Percentiles rank a stretch among this genome's conserved stretches.
These are phyloP conservation scores for Urocynchramus pylzowi DNA, from an alignment of 2,113 vertebrate species.

Conservation along the genomic window DNA sequence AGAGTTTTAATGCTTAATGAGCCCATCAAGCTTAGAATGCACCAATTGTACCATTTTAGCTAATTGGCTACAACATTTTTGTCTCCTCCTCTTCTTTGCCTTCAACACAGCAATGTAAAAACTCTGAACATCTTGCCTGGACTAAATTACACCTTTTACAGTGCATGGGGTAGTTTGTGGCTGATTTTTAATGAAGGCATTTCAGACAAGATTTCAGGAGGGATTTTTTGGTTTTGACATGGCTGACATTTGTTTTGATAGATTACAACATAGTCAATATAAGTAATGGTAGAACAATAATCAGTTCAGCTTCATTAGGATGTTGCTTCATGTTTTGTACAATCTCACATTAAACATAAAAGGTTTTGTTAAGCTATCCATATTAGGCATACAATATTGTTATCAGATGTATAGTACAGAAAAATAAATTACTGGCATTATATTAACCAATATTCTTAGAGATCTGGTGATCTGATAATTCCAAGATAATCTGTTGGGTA, in stretches of 20 bases:
- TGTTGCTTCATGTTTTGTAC: background rate
- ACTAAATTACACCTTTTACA: background rate
- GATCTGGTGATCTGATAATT: background rate
- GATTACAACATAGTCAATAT: background rate
- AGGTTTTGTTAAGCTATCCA: background rate
- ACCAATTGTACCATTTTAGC: conserved; percentile 78
- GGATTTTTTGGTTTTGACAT: background rate
- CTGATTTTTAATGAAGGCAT: conserved; percentile 11
- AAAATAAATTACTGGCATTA: background rate
- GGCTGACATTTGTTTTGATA: conserved; percentile 11
- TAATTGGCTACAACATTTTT: conserved; percentile 81
- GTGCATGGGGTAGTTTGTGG: background rate
- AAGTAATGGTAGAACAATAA: background rate
- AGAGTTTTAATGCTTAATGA: conserved; percentile 83
- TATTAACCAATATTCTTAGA: background rate
- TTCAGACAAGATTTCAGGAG: background rate
- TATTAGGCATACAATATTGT: background rate
- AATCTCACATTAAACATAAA: background rate
- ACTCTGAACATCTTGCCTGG: background rate
- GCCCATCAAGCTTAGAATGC: conserved; percentile 72
- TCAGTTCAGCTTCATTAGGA: background rate
- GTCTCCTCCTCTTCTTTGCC: conserved; percentile 4
- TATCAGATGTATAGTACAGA: background rate
- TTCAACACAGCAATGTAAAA: background rate
- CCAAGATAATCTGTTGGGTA: background rate